Evolutionary conservation across 1,140 invertebrate genomes (phyloP).

Genomic region (Ceratina japonica): DNA sequence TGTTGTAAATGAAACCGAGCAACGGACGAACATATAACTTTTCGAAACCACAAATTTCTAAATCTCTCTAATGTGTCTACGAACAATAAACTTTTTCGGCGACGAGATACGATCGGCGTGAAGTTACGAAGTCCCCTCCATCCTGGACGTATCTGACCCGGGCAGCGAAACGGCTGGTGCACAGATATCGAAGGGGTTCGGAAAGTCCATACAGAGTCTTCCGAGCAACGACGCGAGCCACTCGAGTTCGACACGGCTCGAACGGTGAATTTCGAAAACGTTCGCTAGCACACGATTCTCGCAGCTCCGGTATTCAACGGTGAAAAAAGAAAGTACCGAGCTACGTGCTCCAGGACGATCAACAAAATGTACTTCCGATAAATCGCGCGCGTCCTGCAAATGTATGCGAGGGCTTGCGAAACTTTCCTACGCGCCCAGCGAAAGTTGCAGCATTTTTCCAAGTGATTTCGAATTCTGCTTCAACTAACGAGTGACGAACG

Average conservation of each 20-base stretch:
- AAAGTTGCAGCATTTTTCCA: neutral
- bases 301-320: neutral
- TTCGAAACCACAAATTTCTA: no score
- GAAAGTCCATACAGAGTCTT: neutral
- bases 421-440: neutral
- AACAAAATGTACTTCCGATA: conserved; percentile 34
- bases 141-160: neutral
- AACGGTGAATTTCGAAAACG: neutral
- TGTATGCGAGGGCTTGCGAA: conserved; percentile 19
- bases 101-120: neutral
- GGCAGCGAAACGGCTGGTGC: neutral
- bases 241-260: neutral
- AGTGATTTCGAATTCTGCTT: neutral
- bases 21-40: no score
- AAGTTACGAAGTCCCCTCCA: neutral
- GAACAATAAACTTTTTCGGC: neutral
- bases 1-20: no score
- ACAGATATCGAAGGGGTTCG: neutral
- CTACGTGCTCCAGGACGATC: conserved; percentile 10
- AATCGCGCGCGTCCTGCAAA: conserved; percentile 7
- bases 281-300: neutral
- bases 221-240: neutral
- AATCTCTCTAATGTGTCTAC: no score
- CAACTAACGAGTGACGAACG: neutral
- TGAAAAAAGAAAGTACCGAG: neutral